Conservation (phyloP, 2,113 vertebrate genomes). For the Phrynosoma platyrhinos region DNA sequence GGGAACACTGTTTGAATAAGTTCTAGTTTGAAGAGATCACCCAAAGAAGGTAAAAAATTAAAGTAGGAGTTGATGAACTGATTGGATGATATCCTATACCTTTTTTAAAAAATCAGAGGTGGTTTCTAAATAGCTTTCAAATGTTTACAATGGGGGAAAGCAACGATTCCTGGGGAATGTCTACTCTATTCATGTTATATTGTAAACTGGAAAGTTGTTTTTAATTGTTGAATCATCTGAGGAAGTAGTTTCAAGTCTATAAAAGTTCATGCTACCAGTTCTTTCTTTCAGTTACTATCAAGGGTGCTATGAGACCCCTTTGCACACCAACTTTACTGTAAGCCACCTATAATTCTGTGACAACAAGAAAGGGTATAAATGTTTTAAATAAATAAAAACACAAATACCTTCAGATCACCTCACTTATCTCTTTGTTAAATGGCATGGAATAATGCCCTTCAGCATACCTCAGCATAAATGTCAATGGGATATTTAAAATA, state of each 20-base stretch:
- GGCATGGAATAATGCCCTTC: too few species aligned
- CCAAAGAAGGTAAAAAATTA: background rate
- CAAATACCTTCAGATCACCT: too few species aligned
- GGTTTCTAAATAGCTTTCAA: constrained; percentile 20
- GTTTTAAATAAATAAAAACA: background rate
- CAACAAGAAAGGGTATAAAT: background rate
- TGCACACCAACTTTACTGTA: background rate
- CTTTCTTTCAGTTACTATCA: too few species aligned
- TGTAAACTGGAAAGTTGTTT: background rate
- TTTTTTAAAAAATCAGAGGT: constrained; percentile 18
- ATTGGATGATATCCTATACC: constrained; percentile 50
- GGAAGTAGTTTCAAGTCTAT: too few species aligned
- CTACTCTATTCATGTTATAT: background rate
- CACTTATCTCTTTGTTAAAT: too few species aligned
- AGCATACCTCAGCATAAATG: too few species aligned
- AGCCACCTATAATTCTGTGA: background rate
- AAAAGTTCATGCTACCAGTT: too few species aligned
- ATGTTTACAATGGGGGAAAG: background rate
- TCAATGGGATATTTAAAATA: too few species aligned
- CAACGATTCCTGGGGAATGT: background rate
- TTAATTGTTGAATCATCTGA: background rate
- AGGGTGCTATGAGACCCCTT: too few species aligned
- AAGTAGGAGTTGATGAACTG: constrained; percentile 52
- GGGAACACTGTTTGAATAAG: constrained; percentile 52
- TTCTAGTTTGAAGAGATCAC: constrained; percentile 54